Conservation (phyloP, 2,888 invertebrate genomes). For the Synanthedon formicaeformis region DNA sequence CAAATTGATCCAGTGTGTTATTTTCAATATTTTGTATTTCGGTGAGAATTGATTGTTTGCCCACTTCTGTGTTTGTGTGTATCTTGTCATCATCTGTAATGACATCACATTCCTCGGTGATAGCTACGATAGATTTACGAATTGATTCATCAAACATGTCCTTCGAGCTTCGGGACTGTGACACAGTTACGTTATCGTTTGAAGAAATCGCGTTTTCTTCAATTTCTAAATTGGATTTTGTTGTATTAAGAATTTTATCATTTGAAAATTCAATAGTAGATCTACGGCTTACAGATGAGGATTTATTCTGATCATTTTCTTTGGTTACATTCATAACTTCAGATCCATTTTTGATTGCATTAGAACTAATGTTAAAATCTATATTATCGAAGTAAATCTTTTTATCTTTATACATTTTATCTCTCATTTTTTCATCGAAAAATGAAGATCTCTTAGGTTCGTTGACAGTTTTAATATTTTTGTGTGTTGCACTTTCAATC, state of each 20-base stretch:
- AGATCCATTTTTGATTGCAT: constrained; percentile 8
- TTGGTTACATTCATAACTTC: constrained; percentile 7
- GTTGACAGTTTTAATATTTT: not conserved
- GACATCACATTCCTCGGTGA: too few species aligned
- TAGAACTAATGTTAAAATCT: constrained; percentile 11
- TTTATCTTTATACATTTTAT: constrained; percentile 15
- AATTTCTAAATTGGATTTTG: constrained; percentile 9
- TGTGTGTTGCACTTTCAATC: constrained; percentile 31
- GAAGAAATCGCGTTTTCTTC: constrained; percentile 10
- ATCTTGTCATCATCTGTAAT: constrained; percentile 1
- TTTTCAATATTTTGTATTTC: constrained; percentile 11
- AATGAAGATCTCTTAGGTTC: not conserved
- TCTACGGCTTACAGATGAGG: constrained; percentile 22
- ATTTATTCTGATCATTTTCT: constrained; percentile 25
- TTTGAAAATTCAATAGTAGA: too few species aligned
- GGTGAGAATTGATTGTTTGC: not conserved
- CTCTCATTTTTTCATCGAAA: constrained; percentile 12
- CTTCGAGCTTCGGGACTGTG: too few species aligned
- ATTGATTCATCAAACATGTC: too few species aligned
- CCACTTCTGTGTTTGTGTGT: constrained; percentile 7
- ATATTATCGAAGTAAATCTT: constrained; percentile 36
- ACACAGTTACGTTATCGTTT: not conserved
- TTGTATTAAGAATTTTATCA: constrained; percentile 2
- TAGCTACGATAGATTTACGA: too few species aligned
- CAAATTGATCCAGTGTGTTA: constrained; percentile 49